Evolutionary conservation across 2,797 vertebrate species (phyloP), one percentile per base, ranked within the genome.

Genomic region (Hydrolagus colliei): DNA sequence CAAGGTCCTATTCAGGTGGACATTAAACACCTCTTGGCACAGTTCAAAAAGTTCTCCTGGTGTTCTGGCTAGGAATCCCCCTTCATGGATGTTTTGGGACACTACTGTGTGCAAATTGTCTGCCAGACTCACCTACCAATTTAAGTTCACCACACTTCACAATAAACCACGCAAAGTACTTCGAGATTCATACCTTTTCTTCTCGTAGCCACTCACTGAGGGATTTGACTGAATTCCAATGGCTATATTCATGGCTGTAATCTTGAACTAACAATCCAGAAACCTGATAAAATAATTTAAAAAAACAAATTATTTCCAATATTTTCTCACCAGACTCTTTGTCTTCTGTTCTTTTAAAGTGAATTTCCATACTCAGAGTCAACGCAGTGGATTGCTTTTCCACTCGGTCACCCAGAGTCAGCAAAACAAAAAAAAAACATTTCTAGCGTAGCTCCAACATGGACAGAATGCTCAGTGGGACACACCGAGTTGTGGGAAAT

Each of bases 151-250:
- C 6, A 52, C 41, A 6, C 6, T 52, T 52, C 6, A 52, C 41
- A 52, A 52, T 52, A 52, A 52, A 52, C 6, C 41, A 52, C 6
- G 41, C 41, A 52, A 52, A 52, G 2, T 52, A 52, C 41, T 52
- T 3, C 6, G 41, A 52, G 41, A 52, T 52, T 52, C 41, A 52
- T 85, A 98, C 97, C 96, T 97, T 94, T 87, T 98, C 96, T 87
- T 98, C 96, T 32, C 95, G 92, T 9, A 99, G 89, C 97, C 97
- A 99, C 62, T 97, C 92, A 73, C 93, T 93, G 84, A 99, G 90
- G 88, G 95, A 97, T 89, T 95, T 97, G 35, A 93, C 93, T 11
- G 97, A 96, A 91, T 94, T 95, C 97, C 97, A 98, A 91, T 98
- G 97, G 89, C 95, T 97, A 89, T 96, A 97, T 14, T 98, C 95